Base-by-base conservation (phyloP, 2,797 vertebrate genomes). In the Malacoraja senta region DNA sequence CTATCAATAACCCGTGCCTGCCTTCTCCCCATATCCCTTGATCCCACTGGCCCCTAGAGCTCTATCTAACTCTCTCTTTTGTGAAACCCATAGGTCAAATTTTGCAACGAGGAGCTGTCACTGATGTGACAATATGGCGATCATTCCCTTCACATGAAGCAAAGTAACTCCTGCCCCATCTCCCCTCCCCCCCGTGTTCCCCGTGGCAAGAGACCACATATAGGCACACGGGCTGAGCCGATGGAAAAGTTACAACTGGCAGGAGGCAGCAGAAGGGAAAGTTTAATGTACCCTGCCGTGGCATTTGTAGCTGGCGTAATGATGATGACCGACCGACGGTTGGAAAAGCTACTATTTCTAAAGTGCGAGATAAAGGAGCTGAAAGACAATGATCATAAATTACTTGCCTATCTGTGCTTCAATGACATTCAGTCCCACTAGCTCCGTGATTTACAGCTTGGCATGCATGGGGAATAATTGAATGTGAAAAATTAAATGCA, bases 401-500 rank as follows among this genome's bases (percentile, higher is more conserved):
- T 92, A 92, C 68, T 92, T 58, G 32, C 71, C 38, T 92, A 92
- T 92, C 71, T 92, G 90, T 74, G 68, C 71, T 92, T 74, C 90
- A 53, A 13, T 92, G 90, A 92, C 90, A 58, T 58, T 92, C 90
- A 92, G 71, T 92, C 44, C 71, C 29, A 53, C 72, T 29, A 29
- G 71, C 58, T 74, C 38, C 71, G 29, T 92, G 90, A 92, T 92
- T 72, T 92, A 92, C 68, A 76, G 38, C 90, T 76, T 58, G 38
- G 90, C 24, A 58, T 72, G 38, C 44, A 76, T 71, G 26, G 26
- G 35, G 71, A 92, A 92, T 92, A 92, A 92, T 92, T 74, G 90
- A 92, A 92, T 58, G 90, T 92, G 71, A 76, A 92, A 92, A 92
- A 92, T 92, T 74, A 92, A 76, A 76, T 92, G 90, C 65, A n/a